Evolutionary conservation across 2,113 vertebrate species (phyloP), one percentile per base, ranked within the genome.

Genomic region (Hippocampus comes): DNA sequence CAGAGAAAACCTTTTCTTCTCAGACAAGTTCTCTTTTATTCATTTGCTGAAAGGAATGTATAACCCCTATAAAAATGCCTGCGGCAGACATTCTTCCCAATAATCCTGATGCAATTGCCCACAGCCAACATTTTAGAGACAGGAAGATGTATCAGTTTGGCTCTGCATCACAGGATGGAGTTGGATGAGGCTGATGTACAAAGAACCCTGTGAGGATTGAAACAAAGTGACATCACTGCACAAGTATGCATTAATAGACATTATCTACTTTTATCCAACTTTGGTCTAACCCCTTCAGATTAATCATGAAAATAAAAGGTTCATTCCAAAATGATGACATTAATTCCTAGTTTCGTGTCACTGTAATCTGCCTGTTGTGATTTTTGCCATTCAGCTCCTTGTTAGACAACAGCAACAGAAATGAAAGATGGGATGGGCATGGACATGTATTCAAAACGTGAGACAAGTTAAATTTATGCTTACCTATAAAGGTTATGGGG

Each of bases 121-220:
- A 77, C 79, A 80, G 76, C 78, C 73, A 78, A 77, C 75, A 72
- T 67, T 57, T 70, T 66, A 61, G 60, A 83, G 75, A 83, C 79
- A 77, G 75, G 82, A 73, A 55, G 75, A 82, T 78, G 63, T 75
- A 74, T 75, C 63, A 74, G 70, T 82, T 80, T 86, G 83, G 84
- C 82, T 73, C 69, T 5, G 78, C 70, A 84, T 77, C 79, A 75
- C 57, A 81, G 68, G 70, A 67, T 46, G 63, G 70, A 85, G 76
- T 81, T 87, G 79, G 84, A 90, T 65, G 78, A 88, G 53, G 65
- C 63, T 34, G 46, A 70, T 55, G 67, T 38, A 23, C 27, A 71
- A 87, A 84, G 82, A 83, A 87, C 77, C 78, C 76, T 73, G 63
- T 0, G 27, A 77, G 75, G 78, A 85, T 90, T 81, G 48, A 51